Percentiles rank a stretch among this genome's conserved stretches.
Evolutionary conservation across 2,888 invertebrate species (phyloP).

Genomic region (Parthenolecanium corni): DNA sequence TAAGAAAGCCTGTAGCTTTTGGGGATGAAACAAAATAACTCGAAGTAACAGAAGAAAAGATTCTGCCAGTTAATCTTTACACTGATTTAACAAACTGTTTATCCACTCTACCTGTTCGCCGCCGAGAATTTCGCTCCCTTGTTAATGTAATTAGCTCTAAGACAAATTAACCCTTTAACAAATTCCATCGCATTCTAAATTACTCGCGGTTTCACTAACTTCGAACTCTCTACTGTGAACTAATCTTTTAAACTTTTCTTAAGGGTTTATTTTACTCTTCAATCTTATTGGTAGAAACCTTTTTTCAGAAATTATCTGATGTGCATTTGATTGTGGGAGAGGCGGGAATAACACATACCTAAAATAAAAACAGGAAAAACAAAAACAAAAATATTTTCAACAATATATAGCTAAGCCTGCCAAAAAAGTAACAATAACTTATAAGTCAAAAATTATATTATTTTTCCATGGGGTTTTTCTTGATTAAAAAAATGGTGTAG

Average conservation of each 20-base stretch:
- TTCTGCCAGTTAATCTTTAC: slow-evolving; percentile 18
- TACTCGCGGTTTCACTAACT: slow-evolving; percentile 14
- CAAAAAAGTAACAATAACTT: no score
- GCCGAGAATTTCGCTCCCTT: slow-evolving; percentile 11
- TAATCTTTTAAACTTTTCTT: slow-evolving; percentile 6
- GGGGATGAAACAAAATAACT: slow-evolving; percentile 18
- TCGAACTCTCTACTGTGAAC: neutral
- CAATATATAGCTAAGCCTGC: no score
- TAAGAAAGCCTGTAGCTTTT: slow-evolving; percentile 19
- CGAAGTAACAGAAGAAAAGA: slow-evolving; percentile 22
- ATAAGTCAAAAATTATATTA: no score
- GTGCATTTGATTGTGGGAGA: no score
- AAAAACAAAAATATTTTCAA: no score
- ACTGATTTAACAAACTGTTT: slow-evolving; percentile 24
- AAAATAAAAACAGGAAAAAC: no score
- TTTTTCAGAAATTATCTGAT: no score
- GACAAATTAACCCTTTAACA: slow-evolving; percentile 22
- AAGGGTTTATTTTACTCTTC: neutral
- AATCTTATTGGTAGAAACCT: no score
- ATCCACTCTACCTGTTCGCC: slow-evolving; percentile 19
- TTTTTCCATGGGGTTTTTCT: no score
- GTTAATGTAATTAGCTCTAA: slow-evolving; percentile 24
- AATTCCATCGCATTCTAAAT: slow-evolving; percentile 15
- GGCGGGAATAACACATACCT: no score
- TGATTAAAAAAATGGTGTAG: no score